Conservation (phyloP, 2,797 vertebrate species). For the Salarias fasciatus region DNA sequence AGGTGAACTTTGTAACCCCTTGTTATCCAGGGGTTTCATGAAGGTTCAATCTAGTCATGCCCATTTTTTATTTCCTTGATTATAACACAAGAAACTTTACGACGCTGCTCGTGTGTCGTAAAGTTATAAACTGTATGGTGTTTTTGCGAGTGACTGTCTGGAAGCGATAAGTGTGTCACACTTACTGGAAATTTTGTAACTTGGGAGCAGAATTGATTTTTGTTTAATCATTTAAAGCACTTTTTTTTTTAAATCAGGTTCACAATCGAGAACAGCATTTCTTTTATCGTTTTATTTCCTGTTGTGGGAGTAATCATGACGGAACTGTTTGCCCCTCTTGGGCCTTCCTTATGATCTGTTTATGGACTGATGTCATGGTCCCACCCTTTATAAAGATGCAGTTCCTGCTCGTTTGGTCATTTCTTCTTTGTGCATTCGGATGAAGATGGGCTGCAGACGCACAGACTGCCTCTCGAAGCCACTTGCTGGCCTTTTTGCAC, state of each 20-base stretch:
- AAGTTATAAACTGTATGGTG: slow-evolving; percentile 15
- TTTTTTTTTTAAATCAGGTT: slow-evolving; percentile 8
- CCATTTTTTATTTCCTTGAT: no score
- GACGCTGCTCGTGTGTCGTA: neutral
- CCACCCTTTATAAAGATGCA: slow-evolving; percentile 16
- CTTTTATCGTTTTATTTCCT: neutral
- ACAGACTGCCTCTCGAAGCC: slow-evolving; percentile 73
- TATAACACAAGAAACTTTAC: no score
- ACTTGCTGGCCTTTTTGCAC: slow-evolving; percentile 66
- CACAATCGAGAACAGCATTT: no score
- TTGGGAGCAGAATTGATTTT: neutral
- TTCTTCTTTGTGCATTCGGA: no score
- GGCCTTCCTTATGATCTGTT: no score
- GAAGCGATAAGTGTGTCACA: neutral
- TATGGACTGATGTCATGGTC: no score
- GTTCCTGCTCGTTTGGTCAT: neutral
- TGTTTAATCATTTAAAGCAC: neutral
- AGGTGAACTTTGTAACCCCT: no score
- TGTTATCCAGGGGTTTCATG: no score
- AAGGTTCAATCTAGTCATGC: no score
- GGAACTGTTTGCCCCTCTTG: no score
- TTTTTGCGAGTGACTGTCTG: neutral
- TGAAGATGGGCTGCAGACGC: slow-evolving; percentile 58
- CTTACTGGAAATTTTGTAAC: neutral
- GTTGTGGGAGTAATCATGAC: no score